Percentiles rank a stretch among this genome's conserved stretches.
phyloP scores from a whole-genome alignment of 2,888 invertebrate genomes.

The Neria commutata region DNA sequence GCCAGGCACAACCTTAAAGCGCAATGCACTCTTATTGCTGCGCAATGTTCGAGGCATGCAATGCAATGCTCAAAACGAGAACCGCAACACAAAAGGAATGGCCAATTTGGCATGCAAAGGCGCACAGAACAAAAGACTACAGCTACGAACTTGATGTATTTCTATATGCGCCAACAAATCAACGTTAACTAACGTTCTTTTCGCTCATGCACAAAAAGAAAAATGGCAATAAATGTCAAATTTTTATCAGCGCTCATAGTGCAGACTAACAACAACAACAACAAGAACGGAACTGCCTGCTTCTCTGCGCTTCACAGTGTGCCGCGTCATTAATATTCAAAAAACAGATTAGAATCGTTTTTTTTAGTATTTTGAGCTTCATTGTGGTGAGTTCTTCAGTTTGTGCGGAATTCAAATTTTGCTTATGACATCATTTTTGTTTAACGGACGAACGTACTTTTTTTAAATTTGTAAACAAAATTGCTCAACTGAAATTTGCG shows the following conservation, averaged over 20 bases:
- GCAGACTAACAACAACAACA: background rate
- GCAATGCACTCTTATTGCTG: background rate
- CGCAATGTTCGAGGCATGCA: background rate
- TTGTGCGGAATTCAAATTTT: background rate
- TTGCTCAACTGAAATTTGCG: background rate
- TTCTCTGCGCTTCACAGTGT: too few species aligned
- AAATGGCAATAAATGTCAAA: slow-evolving; percentile 1
- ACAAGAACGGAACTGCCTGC: too few species aligned
- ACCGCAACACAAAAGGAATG: background rate
- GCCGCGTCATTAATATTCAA: slow-evolving; percentile 3
- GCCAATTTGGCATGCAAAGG: background rate
- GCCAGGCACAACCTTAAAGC: background rate
- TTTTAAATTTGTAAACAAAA: background rate
- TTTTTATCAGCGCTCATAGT: background rate
- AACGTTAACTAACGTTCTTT: too few species aligned
- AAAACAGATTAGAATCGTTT: slow-evolving; percentile 1
- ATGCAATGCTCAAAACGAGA: background rate
- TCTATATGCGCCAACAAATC: too few species aligned
- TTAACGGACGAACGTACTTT: background rate
- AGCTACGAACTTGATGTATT: slow-evolving; percentile 34
- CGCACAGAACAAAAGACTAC: slow-evolving; percentile 33
- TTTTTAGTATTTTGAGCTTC: too few species aligned
- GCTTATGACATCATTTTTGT: slow-evolving; percentile 1
- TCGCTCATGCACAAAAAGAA: background rate
- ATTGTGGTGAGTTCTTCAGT: too few species aligned